Conservation (phyloP, 2,888 invertebrate genomes). For the Cantharis rufa region DNA sequence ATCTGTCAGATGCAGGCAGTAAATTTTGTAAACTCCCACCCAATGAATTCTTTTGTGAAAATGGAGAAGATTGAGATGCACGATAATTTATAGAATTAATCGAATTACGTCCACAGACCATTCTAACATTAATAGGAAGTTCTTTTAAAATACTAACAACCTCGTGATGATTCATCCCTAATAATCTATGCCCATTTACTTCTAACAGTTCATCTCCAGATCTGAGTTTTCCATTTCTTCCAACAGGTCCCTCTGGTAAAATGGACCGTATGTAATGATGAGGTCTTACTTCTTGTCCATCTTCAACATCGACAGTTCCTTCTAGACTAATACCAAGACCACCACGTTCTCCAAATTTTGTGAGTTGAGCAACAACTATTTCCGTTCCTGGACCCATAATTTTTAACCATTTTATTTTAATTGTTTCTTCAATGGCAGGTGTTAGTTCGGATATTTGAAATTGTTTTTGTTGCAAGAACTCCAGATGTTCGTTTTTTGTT, state of each 20-base stretch:
- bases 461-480: constrained; percentile 42
- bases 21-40: constrained; percentile 67
- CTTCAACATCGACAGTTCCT: constrained; percentile 97
- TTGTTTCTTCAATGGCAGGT: constrained; percentile 76
- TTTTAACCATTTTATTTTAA: constrained; percentile 81
- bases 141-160: constrained; percentile 93
- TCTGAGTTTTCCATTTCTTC: constrained; percentile 82
- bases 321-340: constrained; percentile 97
- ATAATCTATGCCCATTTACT: constrained; percentile 86
- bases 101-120: constrained; percentile 79
- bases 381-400: constrained; percentile 78
- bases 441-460: constrained; percentile 54
- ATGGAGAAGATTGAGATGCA: constrained; percentile 41
- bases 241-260: constrained; percentile 96
- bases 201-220: constrained; percentile 95
- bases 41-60: constrained; percentile 52
- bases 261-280: constrained; percentile 99
- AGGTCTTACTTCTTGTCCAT: constrained; percentile 94
- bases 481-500: constrained; percentile 48
- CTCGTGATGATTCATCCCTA: constrained; percentile 92
- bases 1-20: constrained; percentile 68
- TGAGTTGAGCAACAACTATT: constrained; percentile 79
- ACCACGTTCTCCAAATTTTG: constrained; percentile 86
- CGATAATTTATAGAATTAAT: constrained; percentile 48
- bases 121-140: constrained; percentile 84